Conservation (phyloP, 2,113 vertebrate species). For the Oncorhynchus gorbuscha region DNA sequence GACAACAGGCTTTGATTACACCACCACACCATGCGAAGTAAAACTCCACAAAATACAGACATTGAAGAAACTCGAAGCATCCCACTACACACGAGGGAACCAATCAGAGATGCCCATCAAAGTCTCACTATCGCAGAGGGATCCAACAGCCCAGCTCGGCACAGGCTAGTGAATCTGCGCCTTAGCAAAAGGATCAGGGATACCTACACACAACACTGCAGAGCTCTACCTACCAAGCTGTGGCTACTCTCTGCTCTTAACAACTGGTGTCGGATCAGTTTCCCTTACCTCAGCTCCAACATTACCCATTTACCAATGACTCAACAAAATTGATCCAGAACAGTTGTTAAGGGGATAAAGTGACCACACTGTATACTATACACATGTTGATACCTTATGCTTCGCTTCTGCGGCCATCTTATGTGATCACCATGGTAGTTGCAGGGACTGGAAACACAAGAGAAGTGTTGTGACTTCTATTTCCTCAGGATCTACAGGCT, state of each 20-base stretch:
- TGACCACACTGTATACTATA: constrained; percentile 27
- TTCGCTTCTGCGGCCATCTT: constrained; percentile 71
- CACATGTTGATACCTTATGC: constrained; percentile 72
- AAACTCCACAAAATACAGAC: constrained; percentile 56
- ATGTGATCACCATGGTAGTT: constrained; percentile 72
- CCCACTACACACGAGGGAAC: constrained; percentile 32
- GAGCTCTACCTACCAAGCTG: constrained; percentile 48
- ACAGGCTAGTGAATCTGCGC: constrained; percentile 37
- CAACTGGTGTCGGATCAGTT: constrained; percentile 38
- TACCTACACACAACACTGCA: constrained; percentile 67
- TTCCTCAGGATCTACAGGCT: neutral
- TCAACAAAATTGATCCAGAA: constrained; percentile 25
- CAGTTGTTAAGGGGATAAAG: constrained; percentile 56
- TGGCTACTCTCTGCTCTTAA: constrained; percentile 48
- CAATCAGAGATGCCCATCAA: too few species aligned
- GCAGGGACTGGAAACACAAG: constrained; percentile 75
- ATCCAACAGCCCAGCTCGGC: constrained; percentile 48
- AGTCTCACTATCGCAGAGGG: constrained; percentile 25
- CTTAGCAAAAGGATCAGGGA: constrained; percentile 57
- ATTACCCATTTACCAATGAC: neutral
- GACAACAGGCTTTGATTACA: neutral
- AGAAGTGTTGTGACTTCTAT: constrained; percentile 12
- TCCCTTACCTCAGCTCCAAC: neutral
- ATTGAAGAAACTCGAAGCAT: constrained; percentile 59
- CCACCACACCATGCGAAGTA: constrained; percentile 63